Base-by-base conservation (phyloP, 2,113 vertebrate species). In the Cheirogaleus medius region DNA sequence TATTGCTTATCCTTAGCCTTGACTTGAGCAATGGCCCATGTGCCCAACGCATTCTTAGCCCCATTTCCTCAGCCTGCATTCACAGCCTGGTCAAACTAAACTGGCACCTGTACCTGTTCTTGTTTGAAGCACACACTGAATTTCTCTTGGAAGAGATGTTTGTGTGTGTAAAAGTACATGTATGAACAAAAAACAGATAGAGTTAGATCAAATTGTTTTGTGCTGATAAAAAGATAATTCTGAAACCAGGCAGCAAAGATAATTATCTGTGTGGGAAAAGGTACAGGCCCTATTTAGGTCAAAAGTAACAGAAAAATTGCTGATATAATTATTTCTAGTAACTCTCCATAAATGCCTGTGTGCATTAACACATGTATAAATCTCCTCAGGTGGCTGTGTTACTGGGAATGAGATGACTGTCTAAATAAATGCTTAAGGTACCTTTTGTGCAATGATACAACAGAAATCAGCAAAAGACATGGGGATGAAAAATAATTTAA, bases 261-360 rank as follows among this genome's bases (percentile, higher is more conserved):
- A 96, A 98, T 98, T 98, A 97, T 97, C 94, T 95, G 47, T 92
- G 95, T 91, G 95, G 63, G 68, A 81, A 98, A 97, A 91, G 90
- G 94, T 73, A 21, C 71, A 98, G 96, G 39, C 82, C 92, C 95
- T 95, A 92, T 93, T 97, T 95, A 96, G 98, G 98, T 98, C 94
- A 98, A 97, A 98, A 97, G 96, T 98, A 98, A 98, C 92, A 96
- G 74, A 98, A 69, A 98, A 96, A 98, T 97, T 86, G 96, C 95
- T 90, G 88, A 73, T 84, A 93, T 52, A 93, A 88, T 97, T 97
- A 90, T 94, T 98, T 97, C 97, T 95, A 58, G 42, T 96, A 21
- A 0, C 58, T 95, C 49, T 95, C n/a, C 90, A 77, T 94, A 73
- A 95, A 97, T 68, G 95, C 54, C 68, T 82, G 56, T 95, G 77